phyloP scores from a whole-genome alignment of 1,140 invertebrate genomes.

The Aethina tumida region DNA sequence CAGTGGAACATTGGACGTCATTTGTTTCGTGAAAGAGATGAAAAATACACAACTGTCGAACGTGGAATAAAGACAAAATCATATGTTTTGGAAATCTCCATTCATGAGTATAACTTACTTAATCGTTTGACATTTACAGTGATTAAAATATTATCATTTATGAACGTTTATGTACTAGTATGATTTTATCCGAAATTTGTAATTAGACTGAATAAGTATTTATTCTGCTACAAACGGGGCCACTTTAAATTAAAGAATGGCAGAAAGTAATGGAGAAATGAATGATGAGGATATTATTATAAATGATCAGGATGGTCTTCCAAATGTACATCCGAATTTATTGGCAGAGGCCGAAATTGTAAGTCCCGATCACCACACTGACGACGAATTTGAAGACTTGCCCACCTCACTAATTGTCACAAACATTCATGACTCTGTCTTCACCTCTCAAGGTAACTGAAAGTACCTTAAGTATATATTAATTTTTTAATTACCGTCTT shows the following conservation, averaged over 20 bases:
- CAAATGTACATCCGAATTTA: slow-evolving; percentile 65
- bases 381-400: slow-evolving; percentile 65
- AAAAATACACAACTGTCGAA: too few species aligned
- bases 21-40: too few species aligned
- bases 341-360: slow-evolving; percentile 39
- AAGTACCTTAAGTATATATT: neutral
- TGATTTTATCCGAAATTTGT: too few species aligned
- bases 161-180: too few species aligned
- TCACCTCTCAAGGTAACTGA: slow-evolving; percentile 49
- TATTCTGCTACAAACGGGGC: neutral
- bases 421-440: slow-evolving; percentile 72
- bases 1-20: too few species aligned
- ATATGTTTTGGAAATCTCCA: too few species aligned
- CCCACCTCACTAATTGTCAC: slow-evolving; percentile 85
- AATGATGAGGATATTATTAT: slow-evolving; percentile 60
- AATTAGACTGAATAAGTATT: too few species aligned
- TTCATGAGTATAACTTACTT: too few species aligned
- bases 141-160: too few species aligned
- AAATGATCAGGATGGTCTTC: slow-evolving; percentile 72
- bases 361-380: slow-evolving; percentile 47
- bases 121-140: too few species aligned
- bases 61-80: too few species aligned
- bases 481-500: slow-evolving; percentile 1
- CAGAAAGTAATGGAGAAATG: slow-evolving; percentile 37
- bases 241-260: slow-evolving; percentile 24